phyloP scores from a whole-genome alignment of 2,797 vertebrate genomes.

The Sebastes cheni region DNA sequence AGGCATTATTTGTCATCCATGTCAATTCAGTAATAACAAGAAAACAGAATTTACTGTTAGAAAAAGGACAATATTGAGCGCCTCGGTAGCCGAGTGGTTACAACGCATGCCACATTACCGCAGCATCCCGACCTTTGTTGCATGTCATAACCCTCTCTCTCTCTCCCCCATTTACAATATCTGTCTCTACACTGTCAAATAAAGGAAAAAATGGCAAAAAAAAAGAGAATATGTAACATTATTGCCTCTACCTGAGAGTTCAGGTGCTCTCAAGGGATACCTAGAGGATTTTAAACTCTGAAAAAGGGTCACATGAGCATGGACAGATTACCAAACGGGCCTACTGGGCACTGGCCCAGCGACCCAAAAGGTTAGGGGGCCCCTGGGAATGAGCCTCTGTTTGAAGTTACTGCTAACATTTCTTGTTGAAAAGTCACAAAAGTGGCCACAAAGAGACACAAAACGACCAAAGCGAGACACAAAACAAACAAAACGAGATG shows the following conservation, averaged over 20 bases:
- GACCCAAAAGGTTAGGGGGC: too few species aligned
- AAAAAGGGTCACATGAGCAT: too few species aligned
- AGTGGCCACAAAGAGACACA: too few species aligned
- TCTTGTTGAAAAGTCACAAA: too few species aligned
- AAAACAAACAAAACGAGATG: too few species aligned
- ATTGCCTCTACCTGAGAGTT: not conserved
- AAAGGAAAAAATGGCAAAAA: not conserved
- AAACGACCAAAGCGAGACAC: too few species aligned
- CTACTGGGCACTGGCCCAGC: too few species aligned
- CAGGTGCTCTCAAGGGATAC: not conserved
- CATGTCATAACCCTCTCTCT: not conserved
- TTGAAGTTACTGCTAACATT: too few species aligned
- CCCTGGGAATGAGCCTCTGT: too few species aligned
- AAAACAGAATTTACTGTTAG: too few species aligned
- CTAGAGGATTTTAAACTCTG: not conserved
- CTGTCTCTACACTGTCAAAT: not conserved
- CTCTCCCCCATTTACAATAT: not conserved
- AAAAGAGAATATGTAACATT: not conserved
- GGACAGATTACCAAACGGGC: fast-evolving
- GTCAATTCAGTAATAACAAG: too few species aligned
- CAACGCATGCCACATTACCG: not conserved
- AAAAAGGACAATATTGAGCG: not conserved
- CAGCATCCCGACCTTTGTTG: not conserved
- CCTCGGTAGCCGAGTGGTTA: not conserved
- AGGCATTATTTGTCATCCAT: fast-evolving